Base-by-base conservation (phyloP, 2,797 vertebrate genomes). In the Selene dorsalis region DNA sequence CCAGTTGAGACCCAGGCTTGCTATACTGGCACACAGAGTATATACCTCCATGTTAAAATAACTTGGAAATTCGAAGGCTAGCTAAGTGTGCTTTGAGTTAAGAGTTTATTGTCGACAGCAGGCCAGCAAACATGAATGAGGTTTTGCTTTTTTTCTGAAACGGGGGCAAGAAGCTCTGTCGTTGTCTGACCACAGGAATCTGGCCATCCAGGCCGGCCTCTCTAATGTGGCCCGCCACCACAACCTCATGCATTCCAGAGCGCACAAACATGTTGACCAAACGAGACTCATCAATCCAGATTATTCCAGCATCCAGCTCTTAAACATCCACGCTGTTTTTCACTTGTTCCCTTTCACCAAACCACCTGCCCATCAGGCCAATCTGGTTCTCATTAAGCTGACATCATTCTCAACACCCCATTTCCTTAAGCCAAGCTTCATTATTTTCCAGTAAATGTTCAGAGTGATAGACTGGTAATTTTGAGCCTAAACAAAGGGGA, bases 191-290 rank as follows among this genome's bases (percentile, higher is more conserved):
- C 94, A 91, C 95, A 95, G 93, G 92, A 94, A 95, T 95, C 89
- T 81, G 84, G 80, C 89, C 82, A 84, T 93, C 83, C 84, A 90
- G 73, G 87, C 87, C 86, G 70, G 81, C 69, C 65, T 73, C 78
- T 94, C 88, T 94, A 30, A 94, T 95, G 95, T 96, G 95, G 95
- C 79, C 82, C 43, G 57, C 84, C 76, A 80, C 92, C 92, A 86
- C 93, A 94, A 93, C 92, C 92, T 90, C 89, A 91, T 86, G 84
- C 93, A 94, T 95, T 95, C 95, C 94, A 87, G 74, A 90, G 91
- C 90, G 84, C 93, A 94, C 93, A 95, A 95, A 95, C 94, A 96
- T 93, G 92, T 95, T 94, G 93, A 94, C 93, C 94, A 91, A 94
- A 93, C 84, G 88, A 83, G 91, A 94, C 90, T 93, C 94, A 93